Conservation (phyloP, 2,113 vertebrate species). For the Gallinago undulata region DNA sequence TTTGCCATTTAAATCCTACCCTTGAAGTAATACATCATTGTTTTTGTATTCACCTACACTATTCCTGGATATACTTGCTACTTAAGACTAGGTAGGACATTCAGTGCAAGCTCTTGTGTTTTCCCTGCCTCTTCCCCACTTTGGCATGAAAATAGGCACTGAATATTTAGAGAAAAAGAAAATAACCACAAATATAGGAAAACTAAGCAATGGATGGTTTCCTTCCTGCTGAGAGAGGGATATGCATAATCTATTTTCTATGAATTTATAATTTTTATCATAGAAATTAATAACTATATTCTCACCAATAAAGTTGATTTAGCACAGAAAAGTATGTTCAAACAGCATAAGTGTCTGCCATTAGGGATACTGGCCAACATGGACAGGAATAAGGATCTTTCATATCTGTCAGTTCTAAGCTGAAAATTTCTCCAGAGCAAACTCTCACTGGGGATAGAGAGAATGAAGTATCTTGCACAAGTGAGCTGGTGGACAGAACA, state of each 20-base stretch:
- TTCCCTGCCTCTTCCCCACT: background rate
- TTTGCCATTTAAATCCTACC: background rate
- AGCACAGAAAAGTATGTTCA: background rate
- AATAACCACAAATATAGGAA: background rate
- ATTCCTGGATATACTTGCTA: background rate
- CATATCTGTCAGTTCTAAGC: background rate
- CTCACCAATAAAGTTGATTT: background rate
- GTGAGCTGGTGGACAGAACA: background rate
- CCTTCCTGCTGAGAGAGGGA: background rate
- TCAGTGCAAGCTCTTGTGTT: background rate
- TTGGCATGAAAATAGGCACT: background rate
- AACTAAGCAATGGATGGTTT: background rate
- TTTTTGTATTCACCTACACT: background rate
- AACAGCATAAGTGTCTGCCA: background rate
- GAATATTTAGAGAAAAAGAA: background rate
- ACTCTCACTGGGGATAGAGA: background rate
- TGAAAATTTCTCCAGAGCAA: background rate
- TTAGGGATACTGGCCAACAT: background rate
- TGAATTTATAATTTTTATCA: background rate
- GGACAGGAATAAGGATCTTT: background rate
- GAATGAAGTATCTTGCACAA: background rate
- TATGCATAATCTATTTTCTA: background rate
- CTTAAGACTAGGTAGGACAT: background rate
- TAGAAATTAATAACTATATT: background rate
- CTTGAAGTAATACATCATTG: background rate